phyloP scores from a whole-genome alignment of 1,140 invertebrate genomes.

The Drosophila ambigua region DNA sequence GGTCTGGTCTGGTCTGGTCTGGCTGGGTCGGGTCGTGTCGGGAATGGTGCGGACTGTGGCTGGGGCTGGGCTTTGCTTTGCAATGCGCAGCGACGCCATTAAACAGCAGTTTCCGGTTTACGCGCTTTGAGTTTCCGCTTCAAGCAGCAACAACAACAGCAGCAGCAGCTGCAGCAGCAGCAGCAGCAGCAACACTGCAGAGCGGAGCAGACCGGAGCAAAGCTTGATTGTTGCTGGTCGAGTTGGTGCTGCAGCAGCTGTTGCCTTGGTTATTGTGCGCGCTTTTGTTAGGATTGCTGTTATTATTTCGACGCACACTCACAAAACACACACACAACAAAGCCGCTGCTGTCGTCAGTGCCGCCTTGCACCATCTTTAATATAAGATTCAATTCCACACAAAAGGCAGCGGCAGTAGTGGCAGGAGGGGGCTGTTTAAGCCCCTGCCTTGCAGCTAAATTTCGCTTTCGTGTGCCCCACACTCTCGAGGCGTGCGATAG shows the following conservation, averaged over 20 bases:
- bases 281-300: conserved; percentile 70
- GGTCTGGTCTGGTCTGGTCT: conserved; percentile 9
- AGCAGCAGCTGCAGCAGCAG: neutral
- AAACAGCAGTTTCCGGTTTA: conserved; percentile 82
- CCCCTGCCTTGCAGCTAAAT: conserved; percentile 32
- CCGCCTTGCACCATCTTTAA: conserved; percentile 74
- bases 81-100: conserved; percentile 75
- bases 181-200: conserved; percentile 1
- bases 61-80: conserved; percentile 44
- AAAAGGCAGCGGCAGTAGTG: conserved; percentile 33
- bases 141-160: conserved; percentile 63
- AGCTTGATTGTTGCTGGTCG: conserved; percentile 67
- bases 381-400: conserved; percentile 78
- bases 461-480: conserved; percentile 45
- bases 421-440: conserved; percentile 7
- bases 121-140: conserved; percentile 81
- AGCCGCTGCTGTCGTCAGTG: conserved; percentile 30
- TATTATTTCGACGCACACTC: conserved; percentile 70
- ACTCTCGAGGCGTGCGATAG: conserved; percentile 31
- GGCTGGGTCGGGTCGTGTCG: conserved; percentile 1
- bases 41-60: conserved; percentile 25
- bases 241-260: conserved; percentile 69
- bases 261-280: conserved; percentile 77
- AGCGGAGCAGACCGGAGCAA: neutral
- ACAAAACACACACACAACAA: conserved; percentile 21